Evolutionary conservation across 2,888 invertebrate species (phyloP), one percentile per base, ranked within the genome.

Genomic region (Germaria angustata): DNA sequence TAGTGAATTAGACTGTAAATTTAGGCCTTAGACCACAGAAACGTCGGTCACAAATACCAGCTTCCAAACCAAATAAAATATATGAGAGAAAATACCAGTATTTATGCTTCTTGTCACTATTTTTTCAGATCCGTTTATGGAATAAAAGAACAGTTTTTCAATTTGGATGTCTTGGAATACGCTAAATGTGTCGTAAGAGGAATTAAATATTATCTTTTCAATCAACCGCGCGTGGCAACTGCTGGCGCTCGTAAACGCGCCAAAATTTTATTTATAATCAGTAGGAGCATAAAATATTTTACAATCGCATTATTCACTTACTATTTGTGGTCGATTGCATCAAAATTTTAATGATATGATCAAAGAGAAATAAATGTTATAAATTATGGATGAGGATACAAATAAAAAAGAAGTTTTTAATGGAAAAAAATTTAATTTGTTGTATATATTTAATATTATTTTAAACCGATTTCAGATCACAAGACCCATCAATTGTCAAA

Each of bases 141-240:
- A 13, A 0, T 28, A 6, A 6, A 22, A 34, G 2, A 15, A 8
- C 15, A 65, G 0, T 1, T 6, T 46, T 0, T 1, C 2, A 13
- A 36, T 4, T 0, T 32, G 0, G 28, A 72, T 24, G 5, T 4
- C 1, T 0, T 0, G 0, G 17, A 51, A 2, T 72, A 57, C 24
- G 41, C 59, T 2, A 22, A 28, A 0, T 2, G 34, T 0, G 2
- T 6, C 17, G 6, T 79, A 9, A 0, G 22, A 9, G 79, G 79
- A 7, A 13, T 66, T 7, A 79, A 79, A 15, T 28, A 57, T 7
- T 15, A 44, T 34, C 2, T 79, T 0, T 66, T 79, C 6, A 53
- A 72, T 34, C 57, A 79, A 1, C 57, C 79, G 0, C 1, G 0
- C 0, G 13, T 34, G 32, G 65, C 79, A 2, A 63, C 55, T 7